These are phyloP conservation scores for Microctonus brassicae DNA, from an alignment of 2,888 invertebrate species.

Conservation along the genomic window DNA sequence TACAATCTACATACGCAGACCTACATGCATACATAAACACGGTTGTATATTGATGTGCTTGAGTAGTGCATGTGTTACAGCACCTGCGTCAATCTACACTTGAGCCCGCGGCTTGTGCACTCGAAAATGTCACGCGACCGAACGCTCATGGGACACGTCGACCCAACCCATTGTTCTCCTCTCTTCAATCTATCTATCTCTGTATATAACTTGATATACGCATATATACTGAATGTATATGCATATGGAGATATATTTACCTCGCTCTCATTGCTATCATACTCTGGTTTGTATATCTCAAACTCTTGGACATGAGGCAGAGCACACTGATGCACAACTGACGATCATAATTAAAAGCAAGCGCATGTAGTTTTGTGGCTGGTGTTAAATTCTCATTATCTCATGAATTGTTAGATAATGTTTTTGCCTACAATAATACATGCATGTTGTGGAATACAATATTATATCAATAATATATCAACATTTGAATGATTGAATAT, in stretches of 20 bases:
- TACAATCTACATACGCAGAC: constrained; percentile 38
- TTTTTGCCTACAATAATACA: not conserved
- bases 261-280: not conserved
- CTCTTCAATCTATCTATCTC: not conserved
- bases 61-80: constrained; percentile 34
- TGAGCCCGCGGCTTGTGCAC: constrained; percentile 48
- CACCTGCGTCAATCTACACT: constrained; percentile 53
- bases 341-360: constrained; percentile 28
- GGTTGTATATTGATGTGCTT: not conserved
- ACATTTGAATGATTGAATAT: no score
- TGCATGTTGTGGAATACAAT: not conserved
- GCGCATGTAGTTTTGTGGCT: constrained; percentile 3
- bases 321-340: constrained; percentile 1
- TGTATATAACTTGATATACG: not conserved
- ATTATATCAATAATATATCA: no score
- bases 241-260: not conserved
- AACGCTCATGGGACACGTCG: constrained; percentile 18
- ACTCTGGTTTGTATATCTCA: constrained; percentile 6
- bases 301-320: not conserved
- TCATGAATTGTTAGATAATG: not conserved
- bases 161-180: constrained; percentile 22
- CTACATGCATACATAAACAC: not conserved
- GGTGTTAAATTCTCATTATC: constrained; percentile 11
- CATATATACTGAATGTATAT: not conserved
- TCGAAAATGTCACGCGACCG: constrained; percentile 51